Evolutionary conservation across 2,888 invertebrate species (phyloP).

Genomic region (Bembecia ichneumoniformis): DNA sequence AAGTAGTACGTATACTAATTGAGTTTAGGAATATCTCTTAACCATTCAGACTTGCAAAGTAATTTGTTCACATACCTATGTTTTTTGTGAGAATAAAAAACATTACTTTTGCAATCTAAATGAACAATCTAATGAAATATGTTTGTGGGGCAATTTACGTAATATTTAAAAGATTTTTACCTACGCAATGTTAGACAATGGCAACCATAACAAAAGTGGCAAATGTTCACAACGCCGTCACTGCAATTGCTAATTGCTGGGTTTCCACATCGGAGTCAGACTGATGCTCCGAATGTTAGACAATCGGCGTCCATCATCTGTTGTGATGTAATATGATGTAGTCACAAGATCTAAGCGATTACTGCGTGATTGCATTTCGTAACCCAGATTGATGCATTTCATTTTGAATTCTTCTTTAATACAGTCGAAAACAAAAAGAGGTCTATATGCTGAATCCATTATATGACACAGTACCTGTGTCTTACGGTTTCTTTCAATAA

Average conservation of each 20-base stretch:
- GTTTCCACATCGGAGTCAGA: constrained; percentile 3
- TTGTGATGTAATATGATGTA: constrained; percentile 43
- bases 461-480: no score
- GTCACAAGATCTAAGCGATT: constrained; percentile 38
- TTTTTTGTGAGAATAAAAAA: no score
- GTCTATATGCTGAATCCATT: no score
- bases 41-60: no score
- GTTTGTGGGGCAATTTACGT: neutral
- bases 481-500: no score
- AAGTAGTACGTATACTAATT: no score
- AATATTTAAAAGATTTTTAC: neutral
- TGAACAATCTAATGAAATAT: no score
- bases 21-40: no score
- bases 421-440: no score
- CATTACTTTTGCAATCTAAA: no score
- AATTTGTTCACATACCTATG: no score
- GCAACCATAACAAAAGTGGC: neutral
- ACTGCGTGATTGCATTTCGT: constrained; percentile 45
- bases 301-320: constrained; percentile 17
- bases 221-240: neutral
- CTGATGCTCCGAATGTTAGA: constrained; percentile 4
- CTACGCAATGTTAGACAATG: neutral
- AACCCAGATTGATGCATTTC: constrained; percentile 11
- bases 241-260: neutral
- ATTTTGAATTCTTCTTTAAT: no score